Evolutionary conservation across 2,888 invertebrate genomes (phyloP).

Genomic region (Mesodorylaimus sp.): DNA sequence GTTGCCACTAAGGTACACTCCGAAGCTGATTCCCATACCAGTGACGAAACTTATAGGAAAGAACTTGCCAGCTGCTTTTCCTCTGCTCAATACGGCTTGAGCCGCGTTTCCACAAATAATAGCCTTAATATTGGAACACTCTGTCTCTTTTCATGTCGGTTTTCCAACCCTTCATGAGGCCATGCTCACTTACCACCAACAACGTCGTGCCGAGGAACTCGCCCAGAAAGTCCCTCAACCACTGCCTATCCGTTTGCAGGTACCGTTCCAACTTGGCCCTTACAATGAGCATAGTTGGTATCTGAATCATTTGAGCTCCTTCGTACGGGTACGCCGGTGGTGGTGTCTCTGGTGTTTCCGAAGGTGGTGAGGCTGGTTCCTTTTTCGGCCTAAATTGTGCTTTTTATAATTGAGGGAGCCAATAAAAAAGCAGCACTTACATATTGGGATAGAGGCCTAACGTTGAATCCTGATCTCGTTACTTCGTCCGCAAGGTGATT

Average conservation of each 20-base stretch:
- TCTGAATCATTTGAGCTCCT: no score
- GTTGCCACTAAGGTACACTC: slow-evolving; percentile 36
- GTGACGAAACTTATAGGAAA: slow-evolving; percentile 34
- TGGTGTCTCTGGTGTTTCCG: no score
- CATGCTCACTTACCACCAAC: not conserved
- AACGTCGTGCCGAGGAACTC: not conserved
- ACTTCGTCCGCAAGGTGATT: no score
- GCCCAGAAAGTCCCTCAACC: not conserved
- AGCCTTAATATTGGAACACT: slow-evolving; percentile 24
- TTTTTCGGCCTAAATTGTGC: no score
- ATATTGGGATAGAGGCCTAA: no score
- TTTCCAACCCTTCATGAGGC: no score
- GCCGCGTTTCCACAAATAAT: slow-evolving; percentile 34
- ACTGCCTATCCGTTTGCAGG: not conserved
- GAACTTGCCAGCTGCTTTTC: slow-evolving; percentile 22
- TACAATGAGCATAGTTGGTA: not conserved
- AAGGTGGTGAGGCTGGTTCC: no score
- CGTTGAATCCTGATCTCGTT: no score
- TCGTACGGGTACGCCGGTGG: no score
- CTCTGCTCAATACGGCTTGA: slow-evolving; percentile 29
- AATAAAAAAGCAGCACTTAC: no score
- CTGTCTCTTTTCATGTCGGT: not conserved
- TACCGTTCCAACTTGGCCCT: not conserved
- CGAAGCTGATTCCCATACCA: slow-evolving; percentile 38
- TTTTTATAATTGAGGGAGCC: no score